A percentile compares a stretch with the other conserved stretches of the same genome.
Evolutionary conservation across 2,113 vertebrate species (phyloP).

Genomic region (Aldabrachelys gigantea): DNA sequence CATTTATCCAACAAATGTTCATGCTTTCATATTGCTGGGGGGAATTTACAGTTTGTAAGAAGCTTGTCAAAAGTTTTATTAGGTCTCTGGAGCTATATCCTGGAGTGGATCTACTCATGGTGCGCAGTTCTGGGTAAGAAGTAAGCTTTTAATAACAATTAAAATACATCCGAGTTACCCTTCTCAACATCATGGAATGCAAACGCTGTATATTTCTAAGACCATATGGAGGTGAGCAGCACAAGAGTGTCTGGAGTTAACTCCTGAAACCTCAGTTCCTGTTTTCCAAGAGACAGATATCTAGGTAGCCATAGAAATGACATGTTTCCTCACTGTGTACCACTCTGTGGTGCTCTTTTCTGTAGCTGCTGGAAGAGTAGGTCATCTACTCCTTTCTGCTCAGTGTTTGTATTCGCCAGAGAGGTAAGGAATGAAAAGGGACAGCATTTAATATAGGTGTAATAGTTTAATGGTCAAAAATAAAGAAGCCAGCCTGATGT

Average conservation of each 20-base stretch:
- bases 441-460: not conserved
- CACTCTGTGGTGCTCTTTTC: not conserved
- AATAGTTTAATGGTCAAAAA: not conserved
- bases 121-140: not conserved
- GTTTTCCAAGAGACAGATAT: not conserved
- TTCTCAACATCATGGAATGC: not conserved
- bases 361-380: not conserved
- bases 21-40: not conserved
- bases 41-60: not conserved
- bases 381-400: not conserved
- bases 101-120: not conserved
- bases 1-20: not conserved
- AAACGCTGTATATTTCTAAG: not conserved
- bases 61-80: not conserved
- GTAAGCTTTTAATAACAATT: not conserved
- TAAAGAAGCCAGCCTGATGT: not conserved
- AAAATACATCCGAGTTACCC: not conserved
- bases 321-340: not conserved
- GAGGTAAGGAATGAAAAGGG: not conserved
- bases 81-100: not conserved
- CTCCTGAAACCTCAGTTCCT: not conserved
- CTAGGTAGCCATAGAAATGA: not conserved
- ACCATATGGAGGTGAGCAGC: not conserved
- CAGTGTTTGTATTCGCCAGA: not conserved
- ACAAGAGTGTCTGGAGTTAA: not conserved